Conservation (phyloP, 2,888 invertebrate species). For the Scaptomyza reducta region DNA sequence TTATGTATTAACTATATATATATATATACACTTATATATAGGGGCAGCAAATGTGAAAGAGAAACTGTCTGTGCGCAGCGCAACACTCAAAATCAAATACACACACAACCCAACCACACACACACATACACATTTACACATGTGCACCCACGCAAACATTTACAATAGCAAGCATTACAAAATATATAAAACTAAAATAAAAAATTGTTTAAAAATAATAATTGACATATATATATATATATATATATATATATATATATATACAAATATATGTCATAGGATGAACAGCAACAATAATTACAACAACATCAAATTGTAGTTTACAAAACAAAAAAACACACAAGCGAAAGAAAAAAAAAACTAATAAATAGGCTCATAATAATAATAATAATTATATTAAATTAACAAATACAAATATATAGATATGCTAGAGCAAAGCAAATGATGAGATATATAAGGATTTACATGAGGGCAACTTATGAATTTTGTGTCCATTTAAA, state of each 20-base stretch:
- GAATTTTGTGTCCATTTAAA: slow-evolving; percentile 66
- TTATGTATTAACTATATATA: slow-evolving; percentile 6
- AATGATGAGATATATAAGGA: slow-evolving; percentile 24
- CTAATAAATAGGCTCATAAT: slow-evolving; percentile 33
- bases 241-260: too few relatives aligned
- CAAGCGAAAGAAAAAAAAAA: slow-evolving; percentile 16
- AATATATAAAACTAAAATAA: slow-evolving; percentile 25
- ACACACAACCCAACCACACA: slow-evolving; percentile 8
- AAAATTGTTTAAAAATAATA: slow-evolving; percentile 51
- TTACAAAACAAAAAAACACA: slow-evolving; percentile 42
- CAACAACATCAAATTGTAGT: slow-evolving; percentile 39
- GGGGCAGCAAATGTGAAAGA: slow-evolving; percentile 74
- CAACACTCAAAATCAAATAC: slow-evolving; percentile 43
- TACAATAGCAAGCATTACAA: slow-evolving; percentile 48
- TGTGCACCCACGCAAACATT: slow-evolving; percentile 21
- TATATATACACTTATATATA: slow-evolving; percentile 44
- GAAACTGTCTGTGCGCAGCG: slow-evolving; percentile 77
- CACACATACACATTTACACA: background rate
- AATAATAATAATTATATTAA: slow-evolving; percentile 12
- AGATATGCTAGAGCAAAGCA: slow-evolving; percentile 43
- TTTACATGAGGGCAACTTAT: slow-evolving; percentile 57
- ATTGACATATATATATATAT: slow-evolving; percentile 34
- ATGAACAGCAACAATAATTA: slow-evolving; percentile 32
- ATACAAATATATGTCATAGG: slow-evolving; percentile 16
- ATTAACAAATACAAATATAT: slow-evolving; percentile 21